Evolutionary conservation across 2,113 vertebrate genomes (phyloP).

Genomic region (Sigmodon hispidus): DNA sequence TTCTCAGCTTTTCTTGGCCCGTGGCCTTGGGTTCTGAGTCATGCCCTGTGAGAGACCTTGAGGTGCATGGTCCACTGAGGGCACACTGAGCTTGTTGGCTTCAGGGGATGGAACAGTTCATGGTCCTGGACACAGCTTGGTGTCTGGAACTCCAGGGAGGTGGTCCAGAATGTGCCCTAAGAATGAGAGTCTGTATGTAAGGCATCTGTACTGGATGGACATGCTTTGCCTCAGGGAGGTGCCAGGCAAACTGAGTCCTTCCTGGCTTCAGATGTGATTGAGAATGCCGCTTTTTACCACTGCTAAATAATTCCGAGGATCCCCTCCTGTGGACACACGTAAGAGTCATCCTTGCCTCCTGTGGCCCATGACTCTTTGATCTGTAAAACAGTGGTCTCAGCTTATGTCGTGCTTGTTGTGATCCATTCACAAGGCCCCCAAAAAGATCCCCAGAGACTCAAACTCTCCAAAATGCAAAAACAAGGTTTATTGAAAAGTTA

Average conservation of each 20-base stretch:
- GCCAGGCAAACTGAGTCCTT: not conserved
- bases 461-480: too few relatives aligned
- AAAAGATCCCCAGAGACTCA: too few relatives aligned
- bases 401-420: accelerated
- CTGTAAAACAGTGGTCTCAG: not conserved
- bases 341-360: not conserved
- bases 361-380: not conserved
- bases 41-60: not conserved
- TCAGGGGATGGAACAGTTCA: not conserved
- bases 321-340: not conserved
- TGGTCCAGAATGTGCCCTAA: not conserved
- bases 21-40: not conserved
- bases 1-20: not conserved
- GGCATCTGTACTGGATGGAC: not conserved
- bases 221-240: not conserved
- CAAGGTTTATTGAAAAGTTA: too few relatives aligned
- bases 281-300: not conserved
- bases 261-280: not conserved
- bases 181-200: too few relatives aligned
- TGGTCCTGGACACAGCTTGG: not conserved
- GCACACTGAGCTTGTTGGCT: not conserved
- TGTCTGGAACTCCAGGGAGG: not conserved
- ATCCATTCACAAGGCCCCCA: too few relatives aligned
- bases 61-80: accelerated
- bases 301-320: not conserved